These are phyloP conservation scores for Lepidochitona cinerea DNA, from an alignment of 2,888 invertebrate species.

Conservation along the genomic window DNA sequence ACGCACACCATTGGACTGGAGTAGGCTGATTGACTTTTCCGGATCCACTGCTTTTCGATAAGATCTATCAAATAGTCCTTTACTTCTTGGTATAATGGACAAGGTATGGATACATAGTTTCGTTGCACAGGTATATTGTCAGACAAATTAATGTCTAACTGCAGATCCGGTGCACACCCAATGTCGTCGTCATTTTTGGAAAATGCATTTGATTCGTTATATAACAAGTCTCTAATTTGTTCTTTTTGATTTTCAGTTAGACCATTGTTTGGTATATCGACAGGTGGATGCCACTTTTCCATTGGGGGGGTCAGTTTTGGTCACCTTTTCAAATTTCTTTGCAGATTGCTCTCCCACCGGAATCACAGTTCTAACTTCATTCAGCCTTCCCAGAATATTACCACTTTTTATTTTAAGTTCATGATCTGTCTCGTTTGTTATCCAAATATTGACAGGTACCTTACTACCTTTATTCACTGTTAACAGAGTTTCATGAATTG, in stretches of 20 bases:
- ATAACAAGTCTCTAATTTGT: too few species aligned
- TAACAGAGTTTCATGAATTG: not conserved
- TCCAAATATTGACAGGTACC: not conserved
- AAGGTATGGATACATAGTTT: conserved; percentile 28
- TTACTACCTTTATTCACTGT: not conserved
- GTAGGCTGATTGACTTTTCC: too few species aligned
- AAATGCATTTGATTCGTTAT: conserved; percentile 28
- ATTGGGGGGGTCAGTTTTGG: not conserved
- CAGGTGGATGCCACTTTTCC: conserved; percentile 21
- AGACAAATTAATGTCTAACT: conserved; percentile 27
- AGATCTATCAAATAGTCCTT: conserved; percentile 34
- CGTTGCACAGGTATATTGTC: conserved; percentile 29
- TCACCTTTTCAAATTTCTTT: not conserved
- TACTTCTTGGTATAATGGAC: conserved; percentile 32
- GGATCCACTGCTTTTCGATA: too few species aligned
- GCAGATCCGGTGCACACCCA: conserved; percentile 21
- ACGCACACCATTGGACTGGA: conserved; percentile 33
- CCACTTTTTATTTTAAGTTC: not conserved
- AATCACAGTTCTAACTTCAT: not conserved
- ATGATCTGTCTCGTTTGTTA: not conserved
- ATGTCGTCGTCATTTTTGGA: conserved; percentile 28
- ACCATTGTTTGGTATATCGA: too few species aligned
- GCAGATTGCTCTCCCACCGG: not conserved
- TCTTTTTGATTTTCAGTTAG: too few species aligned
- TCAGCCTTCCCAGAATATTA: not conserved